Evolutionary conservation across 1,140 invertebrate genomes (phyloP).

Genomic region (Dendroctonus ponderosae): DNA sequence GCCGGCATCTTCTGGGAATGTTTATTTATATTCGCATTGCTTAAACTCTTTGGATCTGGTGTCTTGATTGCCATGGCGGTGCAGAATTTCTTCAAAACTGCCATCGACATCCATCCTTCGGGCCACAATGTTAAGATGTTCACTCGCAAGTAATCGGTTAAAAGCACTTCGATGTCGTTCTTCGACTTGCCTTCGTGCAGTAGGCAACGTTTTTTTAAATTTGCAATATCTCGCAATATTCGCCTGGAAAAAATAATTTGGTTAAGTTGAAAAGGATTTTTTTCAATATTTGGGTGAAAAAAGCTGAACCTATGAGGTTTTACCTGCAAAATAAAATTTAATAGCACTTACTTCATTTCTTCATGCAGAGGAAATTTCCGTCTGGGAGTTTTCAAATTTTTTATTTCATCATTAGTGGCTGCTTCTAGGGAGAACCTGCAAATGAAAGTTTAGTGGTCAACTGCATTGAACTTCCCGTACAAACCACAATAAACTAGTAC

Average conservation of each 20-base stretch:
- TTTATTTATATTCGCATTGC: background rate
- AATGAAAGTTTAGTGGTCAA: background rate
- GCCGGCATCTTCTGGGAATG: constrained; percentile 9
- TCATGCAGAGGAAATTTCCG: constrained; percentile 60
- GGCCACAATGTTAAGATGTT: constrained; percentile 48
- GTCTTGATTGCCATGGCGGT: constrained; percentile 29
- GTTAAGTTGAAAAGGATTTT: no score
- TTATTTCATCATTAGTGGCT: constrained; percentile 45
- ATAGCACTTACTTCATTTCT: constrained; percentile 56
- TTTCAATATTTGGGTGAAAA: no score
- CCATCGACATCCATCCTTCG: constrained; percentile 50
- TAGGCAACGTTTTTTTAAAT: constrained; percentile 45
- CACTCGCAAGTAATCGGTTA: constrained; percentile 43
- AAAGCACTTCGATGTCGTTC: constrained; percentile 43
- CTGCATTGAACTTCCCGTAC: background rate
- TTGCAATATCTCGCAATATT: constrained; percentile 45
- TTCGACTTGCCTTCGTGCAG: constrained; percentile 46
- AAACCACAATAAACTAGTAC: constrained; percentile 19
- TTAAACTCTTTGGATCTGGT: constrained; percentile 19
- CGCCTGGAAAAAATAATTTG: constrained; percentile 37
- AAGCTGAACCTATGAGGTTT: no score
- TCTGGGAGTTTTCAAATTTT: constrained; percentile 55
- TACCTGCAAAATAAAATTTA: no score
- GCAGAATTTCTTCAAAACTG: constrained; percentile 43
- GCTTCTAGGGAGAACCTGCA: constrained; percentile 40